Base-by-base conservation (phyloP, 2,888 invertebrate genomes). In the Hofmannophila pseudospretella region DNA sequence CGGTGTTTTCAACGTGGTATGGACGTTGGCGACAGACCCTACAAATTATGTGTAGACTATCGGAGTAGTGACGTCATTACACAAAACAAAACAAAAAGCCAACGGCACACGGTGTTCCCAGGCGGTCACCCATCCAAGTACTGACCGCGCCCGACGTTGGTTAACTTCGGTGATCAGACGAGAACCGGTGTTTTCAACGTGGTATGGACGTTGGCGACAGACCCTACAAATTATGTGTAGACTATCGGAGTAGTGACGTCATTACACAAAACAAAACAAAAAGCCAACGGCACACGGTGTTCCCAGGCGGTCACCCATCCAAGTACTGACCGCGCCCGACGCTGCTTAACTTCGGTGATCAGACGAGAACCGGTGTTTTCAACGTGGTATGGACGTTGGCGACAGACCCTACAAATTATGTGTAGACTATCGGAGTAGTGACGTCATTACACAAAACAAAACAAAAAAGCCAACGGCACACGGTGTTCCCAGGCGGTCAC, bases 91-190 rank as follows among this genome's bases (percentile, higher is more conserved):
- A 5, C 19, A 4, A 19, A 19, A 19, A 19, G 19, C 19, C n/a
- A n/a, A 19, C 5, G 19, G 3, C 19, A 19, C 19, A 5, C 19
- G 19, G 19, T 19, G 5, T 19, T 19, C 19, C n/a, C 19, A 19
- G 4, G 19, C 19, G 5, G 19, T 19, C 22, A 79, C 78, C 78
- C 79, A 81, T 77, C 78, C 75, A 81, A 79, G 80, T 81, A 81
- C 79, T 80, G 73, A 81, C 72, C 70, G 62, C 78, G 78, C 77
- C 80, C 78, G 73, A 79, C 68, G 77, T 75, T 79, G 78, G 76
- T 78, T 81, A 74, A 79, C 77, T 79, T 79, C 80, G 78, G 81
- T 81, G 80, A 81, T 81, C 80, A 78, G 79, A 81, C 77, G 80
- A 80, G 78, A 80, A 76, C 75, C 78, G 75, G 79, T 77, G 78